Base-by-base conservation (phyloP, 2,888 invertebrate genomes). In the Drosophila neonasuta region DNA sequence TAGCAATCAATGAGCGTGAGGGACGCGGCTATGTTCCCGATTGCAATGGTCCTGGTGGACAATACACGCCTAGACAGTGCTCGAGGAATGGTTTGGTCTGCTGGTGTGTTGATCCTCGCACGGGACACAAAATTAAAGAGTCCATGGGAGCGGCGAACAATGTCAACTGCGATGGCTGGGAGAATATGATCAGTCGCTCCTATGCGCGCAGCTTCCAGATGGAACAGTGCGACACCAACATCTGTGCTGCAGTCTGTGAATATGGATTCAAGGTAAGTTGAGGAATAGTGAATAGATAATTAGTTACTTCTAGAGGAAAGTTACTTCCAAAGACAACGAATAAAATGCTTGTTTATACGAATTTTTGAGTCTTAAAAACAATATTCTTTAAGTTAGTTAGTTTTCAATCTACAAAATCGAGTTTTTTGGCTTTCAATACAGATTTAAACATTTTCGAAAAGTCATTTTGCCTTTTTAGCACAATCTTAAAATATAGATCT, bases 21-120 rank as follows among this genome's bases (percentile, higher is more conserved):
- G 96, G 96, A 0, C 93, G 94, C 32, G 97, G 96, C 1, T 97
- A 97, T 84, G 93, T 96, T 58, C 97, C 97, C 0, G 96, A 97
- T 85, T 97, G 97, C 85, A 92, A 92, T 30, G 92, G 92, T 32
- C 90, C 88, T 51, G 94, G 94, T 68, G 96, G 97, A 0, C 92
- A 93, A 54, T 97, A 96, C 88, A 92, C 94, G 30, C 92, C 94
- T 0, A 93, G 92, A 68, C 97, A 97, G 86, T 97, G 97, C 89
- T 96, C 96, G 0, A 92, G 96, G 61, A 97, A 97, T 89, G 96
- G 95, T 29, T 90, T 96, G 29, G 96, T 97, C 73, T 97, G 97
- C 89, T 97, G 97, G 97, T 97, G 97, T 87, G 97, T 97, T 1
- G 95, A 96, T 88, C 89, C 91, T 0, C 92, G 93, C 17, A 93